Base-by-base conservation (phyloP, 2,797 vertebrate genomes). In the Catharus ustulatus region DNA sequence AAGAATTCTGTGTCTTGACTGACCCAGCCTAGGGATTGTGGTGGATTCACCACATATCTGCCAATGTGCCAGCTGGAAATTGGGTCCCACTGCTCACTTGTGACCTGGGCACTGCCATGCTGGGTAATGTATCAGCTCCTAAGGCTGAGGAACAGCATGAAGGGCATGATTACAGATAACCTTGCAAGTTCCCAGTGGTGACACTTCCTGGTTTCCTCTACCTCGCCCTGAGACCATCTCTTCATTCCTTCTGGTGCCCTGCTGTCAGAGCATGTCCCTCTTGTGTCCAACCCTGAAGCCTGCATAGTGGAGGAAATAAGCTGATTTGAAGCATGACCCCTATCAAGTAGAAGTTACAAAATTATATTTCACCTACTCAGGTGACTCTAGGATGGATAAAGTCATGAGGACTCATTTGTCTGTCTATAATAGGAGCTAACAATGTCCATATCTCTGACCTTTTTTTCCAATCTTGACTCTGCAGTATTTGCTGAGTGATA, bases 401-500 rank as follows among this genome's bases (percentile, higher is more conserved):
- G 12, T 23, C 0, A 0, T 32, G 13, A 87, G 30, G 32, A 67
- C 36, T 62, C 5, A 0, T 82, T 91, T 69, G 48, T 49, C 43
- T 77, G 64, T 36, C 38, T 71, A 13, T 34, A 59, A 24, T 3
- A 61, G 13, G 43, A 32, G 8, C 27, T 79, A 85, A 57, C 51
- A 61, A 54, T 10, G 8, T 46, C 29, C 16, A 7, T n/a, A 59
- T 42, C 40, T 83, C 15, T 30, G 40, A 40, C 11, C 11, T 58
- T 26, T 24, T 34, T 59, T 38, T 10, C 8, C 29, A 27, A 61
- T 62, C 32, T 76, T 48, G 67, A 59, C 48, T 76, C 23, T 1
- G 6, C 22, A 58, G 59, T 51, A 52, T 64, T 73, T 59, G 48
- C 32, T 0, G 0, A 57, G 26, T 0, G 2, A 74, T 42, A 42